Evolutionary conservation across 2,888 invertebrate genomes (phyloP), one percentile per base, ranked within the genome.

Genomic region (Buathra laborator): DNA sequence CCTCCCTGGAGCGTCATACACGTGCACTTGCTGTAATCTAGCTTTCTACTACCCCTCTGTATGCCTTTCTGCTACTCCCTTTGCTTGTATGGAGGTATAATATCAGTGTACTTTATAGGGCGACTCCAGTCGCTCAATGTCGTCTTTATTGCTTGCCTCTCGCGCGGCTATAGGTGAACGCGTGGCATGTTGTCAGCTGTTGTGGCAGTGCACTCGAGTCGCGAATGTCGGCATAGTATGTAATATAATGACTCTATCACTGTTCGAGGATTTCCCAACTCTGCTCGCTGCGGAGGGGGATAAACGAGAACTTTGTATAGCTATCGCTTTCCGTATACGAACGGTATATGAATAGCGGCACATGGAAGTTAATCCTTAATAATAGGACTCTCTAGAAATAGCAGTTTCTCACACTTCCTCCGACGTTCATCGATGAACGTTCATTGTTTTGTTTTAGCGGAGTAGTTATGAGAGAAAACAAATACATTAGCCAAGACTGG

Each of bases 161-260:
- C 14, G 59, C 12, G 29, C n/a, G 44, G 7, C 68, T 59, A 70
- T 70, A 70, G 51, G 12, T 64, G n/a, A 56, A 5, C 76, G 66
- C 48, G 67, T 71, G 76, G 51, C 43, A 44, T 32, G 68, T 62
- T 56, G 83, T 53, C 76, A 29, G 46, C 62, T 75, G 48, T 29
- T 48, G 64, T 59, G n/a, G 10, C 46, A 71, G 53, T 64, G 48
- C 32, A 75, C 62, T 37, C 74, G 19, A 48, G 48, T 37, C 29
- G 14, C 10, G 62, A 32, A 32, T 37, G 66, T 32, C 44, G 12
- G 7, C 59, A 24, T 70, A 16, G 70, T 14, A 16, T 32, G 59
- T 16, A 10, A 81, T 53, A 14, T 56, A 67, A 82, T 82, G 71
- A 66, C 71, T 82, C 77, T 66, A 77, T 72, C 53, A 29, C 64